These are phyloP conservation scores for Hydrolagus affinis DNA, from an alignment of 2,113 vertebrate genomes.

Conservation along the genomic window DNA sequence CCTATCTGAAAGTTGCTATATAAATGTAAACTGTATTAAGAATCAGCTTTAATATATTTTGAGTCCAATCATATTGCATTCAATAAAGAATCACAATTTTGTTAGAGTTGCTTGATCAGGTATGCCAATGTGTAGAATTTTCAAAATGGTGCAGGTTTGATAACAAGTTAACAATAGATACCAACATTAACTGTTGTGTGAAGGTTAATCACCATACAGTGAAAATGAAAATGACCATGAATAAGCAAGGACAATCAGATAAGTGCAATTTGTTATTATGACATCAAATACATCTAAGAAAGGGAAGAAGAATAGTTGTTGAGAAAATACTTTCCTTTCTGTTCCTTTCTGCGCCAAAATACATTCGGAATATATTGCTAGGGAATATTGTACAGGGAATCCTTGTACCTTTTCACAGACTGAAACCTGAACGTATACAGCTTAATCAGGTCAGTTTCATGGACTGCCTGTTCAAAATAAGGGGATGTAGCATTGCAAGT, in stretches of 20 bases:
- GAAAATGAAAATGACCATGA: background rate
- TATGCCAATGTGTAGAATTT: background rate
- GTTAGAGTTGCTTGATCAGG: background rate
- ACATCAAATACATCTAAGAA: background rate
- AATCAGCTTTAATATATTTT: background rate
- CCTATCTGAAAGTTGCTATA: too few species aligned
- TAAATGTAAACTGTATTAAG: too few species aligned
- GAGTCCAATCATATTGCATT: background rate
- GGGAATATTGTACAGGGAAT: conserved; percentile 9
- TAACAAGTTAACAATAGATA: background rate
- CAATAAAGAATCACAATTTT: background rate
- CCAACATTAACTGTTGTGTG: background rate
- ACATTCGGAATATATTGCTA: background rate
- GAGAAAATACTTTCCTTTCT: background rate
- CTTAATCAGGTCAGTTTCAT: background rate
- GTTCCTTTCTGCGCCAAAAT: background rate
- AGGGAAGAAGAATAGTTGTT: background rate
- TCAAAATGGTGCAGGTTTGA: background rate
- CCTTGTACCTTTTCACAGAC: background rate
- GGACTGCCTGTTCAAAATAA: background rate
- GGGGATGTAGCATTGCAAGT: background rate
- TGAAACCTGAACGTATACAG: background rate
- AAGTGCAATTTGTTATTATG: background rate
- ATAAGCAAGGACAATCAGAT: background rate
- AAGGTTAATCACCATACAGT: background rate